These are phyloP conservation scores for Tympanoctomys barrerae DNA, from an alignment of 2,797 vertebrate species.

Conservation along the genomic window DNA sequence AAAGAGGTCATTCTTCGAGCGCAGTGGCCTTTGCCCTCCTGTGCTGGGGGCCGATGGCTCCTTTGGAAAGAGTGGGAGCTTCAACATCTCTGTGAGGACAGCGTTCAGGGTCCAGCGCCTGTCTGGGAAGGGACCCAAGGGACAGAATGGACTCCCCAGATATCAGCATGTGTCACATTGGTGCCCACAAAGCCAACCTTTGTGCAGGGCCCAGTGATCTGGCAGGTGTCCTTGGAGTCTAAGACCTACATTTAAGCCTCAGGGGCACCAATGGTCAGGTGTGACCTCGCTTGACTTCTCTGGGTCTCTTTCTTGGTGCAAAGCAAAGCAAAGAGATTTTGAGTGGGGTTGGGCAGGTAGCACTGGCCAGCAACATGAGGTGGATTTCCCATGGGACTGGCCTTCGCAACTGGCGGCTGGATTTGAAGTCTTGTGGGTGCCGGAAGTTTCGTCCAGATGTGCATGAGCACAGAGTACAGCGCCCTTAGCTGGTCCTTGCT, in stretches of 20 bases:
- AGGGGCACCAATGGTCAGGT: neutral
- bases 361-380: neutral
- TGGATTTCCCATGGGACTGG: rapidly evolving
- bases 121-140: neutral
- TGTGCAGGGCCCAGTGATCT: neutral
- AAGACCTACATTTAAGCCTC: neutral
- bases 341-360: neutral
- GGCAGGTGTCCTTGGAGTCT: neutral
- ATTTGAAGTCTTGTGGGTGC: neutral
- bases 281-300: neutral
- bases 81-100: neutral
- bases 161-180: rapidly evolving
- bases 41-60: neutral
- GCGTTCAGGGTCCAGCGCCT: neutral
- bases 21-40: constrained; percentile 63
- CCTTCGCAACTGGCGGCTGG: neutral
- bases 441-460: neutral
- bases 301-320: neutral
- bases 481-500: constrained; percentile 38
- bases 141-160: neutral
- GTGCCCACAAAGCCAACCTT: neutral
- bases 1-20: constrained; percentile 66
- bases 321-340: neutral
- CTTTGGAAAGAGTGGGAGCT: neutral
- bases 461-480: neutral